Conservation (phyloP, 92 coral and sea anemone genomes). For the Zoanthus sansibaricus region DNA sequence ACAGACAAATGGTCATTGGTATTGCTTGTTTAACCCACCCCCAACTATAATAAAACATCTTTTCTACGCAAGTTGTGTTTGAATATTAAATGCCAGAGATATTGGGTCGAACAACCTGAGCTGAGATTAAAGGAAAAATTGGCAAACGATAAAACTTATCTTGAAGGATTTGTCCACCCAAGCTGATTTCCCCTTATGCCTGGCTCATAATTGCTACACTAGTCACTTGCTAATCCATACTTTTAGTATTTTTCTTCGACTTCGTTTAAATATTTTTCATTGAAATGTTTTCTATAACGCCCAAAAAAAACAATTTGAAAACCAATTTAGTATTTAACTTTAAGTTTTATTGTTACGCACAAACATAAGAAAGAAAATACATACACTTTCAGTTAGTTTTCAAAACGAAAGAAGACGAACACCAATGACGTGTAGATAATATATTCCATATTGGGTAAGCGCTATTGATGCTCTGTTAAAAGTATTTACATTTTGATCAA, state of each 20-base stretch:
- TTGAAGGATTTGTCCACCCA: slow-evolving; percentile 14
- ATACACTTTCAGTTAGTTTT: slow-evolving; percentile 6
- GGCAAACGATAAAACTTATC: background rate
- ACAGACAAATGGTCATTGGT: slow-evolving; percentile 9
- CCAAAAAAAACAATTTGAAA: background rate
- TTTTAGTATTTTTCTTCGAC: background rate
- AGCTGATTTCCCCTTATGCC: background rate
- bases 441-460: slow-evolving; percentile 69
- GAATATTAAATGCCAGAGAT: slow-evolving; percentile 21
- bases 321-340: too few relatives aligned
- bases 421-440: slow-evolving; percentile 85
- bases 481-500: slow-evolving; percentile 75
- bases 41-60: slow-evolving; percentile 6
- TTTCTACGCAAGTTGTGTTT: background rate
- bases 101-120: background rate
- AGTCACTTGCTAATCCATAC: background rate
- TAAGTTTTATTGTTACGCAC: too few relatives aligned
- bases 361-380: background rate
- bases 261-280: too few relatives aligned
- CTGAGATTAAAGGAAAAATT: background rate
- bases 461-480: slow-evolving; percentile 47
- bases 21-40: background rate
- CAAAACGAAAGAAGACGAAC: slow-evolving; percentile 58
- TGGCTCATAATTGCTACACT: background rate
- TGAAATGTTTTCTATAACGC: background rate